Evolutionary conservation across 2,797 vertebrate genomes (phyloP), one percentile per base, ranked within the genome.

Genomic region (Enteromius anoplus): DNA sequence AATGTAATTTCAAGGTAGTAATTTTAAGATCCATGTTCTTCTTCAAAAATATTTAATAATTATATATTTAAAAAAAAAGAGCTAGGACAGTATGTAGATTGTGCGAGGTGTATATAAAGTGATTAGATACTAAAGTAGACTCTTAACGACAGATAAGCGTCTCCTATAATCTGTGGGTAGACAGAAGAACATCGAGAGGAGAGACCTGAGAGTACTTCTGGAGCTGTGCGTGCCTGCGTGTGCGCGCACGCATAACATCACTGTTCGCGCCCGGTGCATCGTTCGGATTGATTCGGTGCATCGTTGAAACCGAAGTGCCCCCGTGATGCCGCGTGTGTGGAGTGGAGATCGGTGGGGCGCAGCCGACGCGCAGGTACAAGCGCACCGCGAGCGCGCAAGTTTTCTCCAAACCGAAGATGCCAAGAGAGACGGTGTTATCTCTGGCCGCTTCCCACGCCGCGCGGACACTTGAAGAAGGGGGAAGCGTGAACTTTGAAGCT

Each of bases 211-310:
- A 53, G 60, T 58, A 26, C 60, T 64, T 64, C 26, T 64, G 60
- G 15, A 32, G 60, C 60, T 21, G 68, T 47, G 58, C 42, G n/a
- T 65, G 32, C n/a, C 68, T 51, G 37, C 53, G 82, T 47, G 86
- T 73, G 87, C 21, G 69, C 29, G 42, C 64, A 42, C 62, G 84
- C 88, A 86, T 64, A 64, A 8, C 26, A 64, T 64, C 87, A 85
- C 75, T 75, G 14, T 53, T 72, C 62, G 69, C 62, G 60, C 40
- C 62, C 64, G 72, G 75, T 84, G 65, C 78, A 55, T 60, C 75
- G 55, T 34, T 68, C 49, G 68, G 68, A 40, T 64, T 66, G 68
- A 60, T 64, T 68, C 80, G 86, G 70, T 70, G 55, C 78, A 71
- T 37, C 60, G 71, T 62, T 68, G 80, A 84, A 70, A 78, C 65